Conservation (phyloP, 2,113 vertebrate genomes). For the Cygnus atratus region DNA sequence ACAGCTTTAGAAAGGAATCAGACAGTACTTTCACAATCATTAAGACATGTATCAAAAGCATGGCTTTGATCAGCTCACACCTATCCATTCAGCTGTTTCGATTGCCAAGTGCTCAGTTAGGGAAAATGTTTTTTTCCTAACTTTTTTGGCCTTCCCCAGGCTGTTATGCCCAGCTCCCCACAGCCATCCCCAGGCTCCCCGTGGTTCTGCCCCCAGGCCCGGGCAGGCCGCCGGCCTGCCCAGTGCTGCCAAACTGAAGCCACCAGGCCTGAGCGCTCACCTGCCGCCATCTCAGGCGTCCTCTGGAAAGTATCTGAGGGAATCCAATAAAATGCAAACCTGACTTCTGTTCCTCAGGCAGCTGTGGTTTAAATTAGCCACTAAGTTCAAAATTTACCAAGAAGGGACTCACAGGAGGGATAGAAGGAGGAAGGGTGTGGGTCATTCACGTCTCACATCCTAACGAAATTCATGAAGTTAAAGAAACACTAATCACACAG, state of each 20-base stretch:
- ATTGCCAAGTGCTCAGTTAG: not conserved
- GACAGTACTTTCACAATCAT: not conserved
- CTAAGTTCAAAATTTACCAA: not conserved
- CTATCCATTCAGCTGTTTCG: not conserved
- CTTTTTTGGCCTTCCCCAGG: not conserved
- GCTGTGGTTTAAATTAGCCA: not conserved
- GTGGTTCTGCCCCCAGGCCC: rapidly evolving
- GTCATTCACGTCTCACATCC: not conserved
- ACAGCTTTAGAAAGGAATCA: not conserved
- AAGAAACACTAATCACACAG: not conserved
- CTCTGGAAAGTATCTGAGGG: not conserved
- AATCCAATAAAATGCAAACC: not conserved
- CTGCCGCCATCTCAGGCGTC: not conserved
- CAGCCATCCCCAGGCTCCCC: not conserved
- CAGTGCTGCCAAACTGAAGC: not conserved
- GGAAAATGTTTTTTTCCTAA: not conserved
- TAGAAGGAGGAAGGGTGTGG: not conserved
- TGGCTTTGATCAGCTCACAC: not conserved
- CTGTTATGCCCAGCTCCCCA: too few species aligned
- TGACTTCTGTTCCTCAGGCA: not conserved
- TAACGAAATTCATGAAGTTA: not conserved
- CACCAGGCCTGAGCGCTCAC: not conserved
- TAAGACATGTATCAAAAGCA: not conserved
- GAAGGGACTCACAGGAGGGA: not conserved
- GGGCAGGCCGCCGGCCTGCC: not conserved